A percentile compares a stretch with the other conserved stretches of the same genome.
Conservation (phyloP, 2,888 invertebrate species). For the Sialis fuliginosa region DNA sequence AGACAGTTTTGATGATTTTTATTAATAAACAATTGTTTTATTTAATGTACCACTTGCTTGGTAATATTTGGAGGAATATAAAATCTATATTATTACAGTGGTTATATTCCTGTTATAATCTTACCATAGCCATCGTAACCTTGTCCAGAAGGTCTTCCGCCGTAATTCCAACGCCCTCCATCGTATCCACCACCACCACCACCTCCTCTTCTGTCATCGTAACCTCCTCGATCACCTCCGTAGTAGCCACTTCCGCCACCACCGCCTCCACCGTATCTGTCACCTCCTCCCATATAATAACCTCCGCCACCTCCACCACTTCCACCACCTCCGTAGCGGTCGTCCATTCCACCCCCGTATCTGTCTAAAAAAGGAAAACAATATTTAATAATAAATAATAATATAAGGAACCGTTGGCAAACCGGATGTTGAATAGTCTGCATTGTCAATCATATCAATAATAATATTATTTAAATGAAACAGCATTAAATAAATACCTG, state of each 20-base stretch:
- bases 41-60: slow-evolving; percentile 2
- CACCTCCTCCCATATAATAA: slow-evolving; percentile 26
- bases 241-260: slow-evolving; percentile 15
- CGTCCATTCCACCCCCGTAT: slow-evolving; percentile 16
- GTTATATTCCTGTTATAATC: neutral
- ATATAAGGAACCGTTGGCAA: no score
- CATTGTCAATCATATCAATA: no score
- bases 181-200: slow-evolving; percentile 6
- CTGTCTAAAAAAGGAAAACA: slow-evolving; percentile 6
- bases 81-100: neutral
- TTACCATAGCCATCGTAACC: slow-evolving; percentile 2
- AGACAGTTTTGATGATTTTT: no score
- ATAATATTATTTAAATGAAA: no score
- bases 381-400: neutral
- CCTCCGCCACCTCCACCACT: slow-evolving; percentile 21
- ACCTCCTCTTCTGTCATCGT: neutral
- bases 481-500: slow-evolving; percentile 1
- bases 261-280: slow-evolving; percentile 15
- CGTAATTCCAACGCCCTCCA: neutral
- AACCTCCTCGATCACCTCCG: slow-evolving; percentile 16
- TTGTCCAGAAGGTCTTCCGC: no score
- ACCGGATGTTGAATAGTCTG: no score
- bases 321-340: slow-evolving; percentile 14
- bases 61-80: slow-evolving; percentile 4
- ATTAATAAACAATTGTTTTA: neutral